Evolutionary conservation across 1,140 invertebrate species (phyloP), one percentile per base, ranked within the genome.

Genomic region (Drosophila ercepeae): DNA sequence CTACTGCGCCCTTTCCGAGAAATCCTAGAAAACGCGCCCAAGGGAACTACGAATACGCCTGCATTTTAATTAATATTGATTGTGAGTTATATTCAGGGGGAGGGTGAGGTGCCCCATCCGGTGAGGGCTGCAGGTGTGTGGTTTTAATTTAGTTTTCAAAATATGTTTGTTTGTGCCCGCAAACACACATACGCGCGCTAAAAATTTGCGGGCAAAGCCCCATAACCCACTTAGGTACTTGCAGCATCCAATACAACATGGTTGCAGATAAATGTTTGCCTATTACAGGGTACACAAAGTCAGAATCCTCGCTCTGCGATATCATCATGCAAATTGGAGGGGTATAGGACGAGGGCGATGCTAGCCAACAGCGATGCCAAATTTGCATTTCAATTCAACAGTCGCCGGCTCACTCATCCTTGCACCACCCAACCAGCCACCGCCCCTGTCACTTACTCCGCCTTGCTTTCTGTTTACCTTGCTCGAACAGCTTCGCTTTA

Each of bases 21-120:
- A 42, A 75, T 57, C 61, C 69, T 45, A 57, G 42, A 61, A 77
- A 78, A 70, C 63, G 42, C 48, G 46, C 79, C 73, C 53, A 34
- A 71, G 69, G 78, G 70, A 75, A 2, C 68, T 64, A 49, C 42
- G 34, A 72, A 72, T 61, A 75, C 82, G 76, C 58, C 67, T 82
- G 77, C 77, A 81, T 88, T 88, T 88, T 86, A 86, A 86, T 86
- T 88, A 86, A 88, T 86, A 86, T 86, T 86, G 81, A 86, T 86
- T 86, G 82, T 72, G 61, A 74, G 58, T 67, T 88, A 74, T 86
- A 70, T 59, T 13, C 19, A 16, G 27, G 3, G 9, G 7, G 11
- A 7, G 14, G 32, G 8, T 9, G n/a, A 3, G n/a, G 34, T 1
- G n/a, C 11, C n/a, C 21, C 39, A 63, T 16, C 14, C 36, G 36